A percentile compares a stretch with the other conserved stretches of the same genome.
Evolutionary conservation across 2,797 vertebrate genomes (phyloP).

Genomic region (Alfaro cultratus): DNA sequence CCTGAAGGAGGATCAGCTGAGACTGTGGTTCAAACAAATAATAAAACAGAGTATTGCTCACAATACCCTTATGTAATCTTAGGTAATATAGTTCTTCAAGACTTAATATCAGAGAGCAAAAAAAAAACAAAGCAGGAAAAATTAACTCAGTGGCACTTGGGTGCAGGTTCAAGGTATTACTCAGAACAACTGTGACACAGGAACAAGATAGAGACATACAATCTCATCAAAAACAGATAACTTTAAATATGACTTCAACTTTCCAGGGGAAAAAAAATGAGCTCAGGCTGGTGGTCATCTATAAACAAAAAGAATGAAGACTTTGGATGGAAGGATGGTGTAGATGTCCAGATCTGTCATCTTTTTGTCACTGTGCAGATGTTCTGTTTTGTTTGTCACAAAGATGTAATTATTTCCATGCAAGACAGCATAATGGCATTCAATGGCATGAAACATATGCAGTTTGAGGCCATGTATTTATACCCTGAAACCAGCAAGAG

Average conservation of each 20-base stretch:
- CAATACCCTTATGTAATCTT: neutral
- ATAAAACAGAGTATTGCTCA: neutral
- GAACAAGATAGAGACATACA: slow-evolving; percentile 9
- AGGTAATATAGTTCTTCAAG: neutral
- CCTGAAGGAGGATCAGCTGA: neutral
- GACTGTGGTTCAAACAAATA: neutral
- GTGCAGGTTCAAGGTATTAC: slow-evolving; percentile 41
- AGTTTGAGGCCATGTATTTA: neutral
- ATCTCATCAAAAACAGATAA: slow-evolving; percentile 45
- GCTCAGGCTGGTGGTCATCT: slow-evolving; percentile 8
- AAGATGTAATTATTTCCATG: neutral
- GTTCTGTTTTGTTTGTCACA: slow-evolving; percentile 5
- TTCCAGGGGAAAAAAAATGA: slow-evolving; percentile 19
- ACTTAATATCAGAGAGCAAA: neutral
- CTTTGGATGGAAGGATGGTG: slow-evolving; percentile 19
- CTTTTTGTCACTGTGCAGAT: slow-evolving; percentile 10
- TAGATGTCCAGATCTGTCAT: neutral
- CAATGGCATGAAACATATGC: no score
- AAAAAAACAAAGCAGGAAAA: neutral
- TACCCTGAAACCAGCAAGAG: neutral
- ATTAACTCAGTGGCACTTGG: slow-evolving; percentile 41
- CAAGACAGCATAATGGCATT: slow-evolving; percentile 10
- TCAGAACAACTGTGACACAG: slow-evolving; percentile 13
- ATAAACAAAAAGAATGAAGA: slow-evolving; percentile 2
- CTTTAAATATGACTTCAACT: slow-evolving; percentile 30